Evolutionary conservation across 2,113 vertebrate genomes (phyloP), one percentile per base, ranked within the genome.

Genomic region (Syngnathus scovelli): DNA sequence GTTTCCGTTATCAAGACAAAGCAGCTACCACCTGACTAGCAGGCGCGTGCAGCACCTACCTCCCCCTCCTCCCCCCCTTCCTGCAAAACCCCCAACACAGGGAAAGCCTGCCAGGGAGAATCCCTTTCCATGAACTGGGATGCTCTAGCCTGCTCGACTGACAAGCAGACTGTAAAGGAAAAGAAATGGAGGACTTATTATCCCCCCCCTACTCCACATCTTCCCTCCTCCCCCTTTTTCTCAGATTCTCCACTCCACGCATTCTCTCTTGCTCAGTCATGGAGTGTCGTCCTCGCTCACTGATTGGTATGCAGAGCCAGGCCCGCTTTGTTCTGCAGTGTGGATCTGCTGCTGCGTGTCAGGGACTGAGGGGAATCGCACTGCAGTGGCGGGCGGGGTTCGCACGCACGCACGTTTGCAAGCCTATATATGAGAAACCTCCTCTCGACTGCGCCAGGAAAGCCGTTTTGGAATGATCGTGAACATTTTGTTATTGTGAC

Each of bases 221-320:
- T 7, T 51, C 61, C 66, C 61, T 58, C 79, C 52, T 51, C 27
- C 27, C 48, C 63, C 43, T 54, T 39, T 60, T 58, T 23, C 33
- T 46, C 51, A 11, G 15, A 48, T 64, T 61, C 61, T 56, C 11
- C 6, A 16, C 49, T 41, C 41, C 19, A 44, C n/a, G 38, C 48
- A 9, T 33, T 58, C 36, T 48, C 69, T 59, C 56, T 66, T 66
- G 18, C 33, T 46, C 59, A 69, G n/a, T 49, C 44, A 18, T 51
- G 63, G 27, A 39, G 37, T 19, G 15, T 46, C 44, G 12, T 9
- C 46, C 55, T 49, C 49, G 4, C 37, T 38, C 63, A 48, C 38
- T 84, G 79, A 87, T 92, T 89, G 71, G 87, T 89, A 92, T 92
- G 81, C 87, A 79, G 79, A 78, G 78, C 77, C 85, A 83, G 86